Evolutionary conservation across 2,888 invertebrate genomes (phyloP).

Genomic region (Brassicogethes aeneus): DNA sequence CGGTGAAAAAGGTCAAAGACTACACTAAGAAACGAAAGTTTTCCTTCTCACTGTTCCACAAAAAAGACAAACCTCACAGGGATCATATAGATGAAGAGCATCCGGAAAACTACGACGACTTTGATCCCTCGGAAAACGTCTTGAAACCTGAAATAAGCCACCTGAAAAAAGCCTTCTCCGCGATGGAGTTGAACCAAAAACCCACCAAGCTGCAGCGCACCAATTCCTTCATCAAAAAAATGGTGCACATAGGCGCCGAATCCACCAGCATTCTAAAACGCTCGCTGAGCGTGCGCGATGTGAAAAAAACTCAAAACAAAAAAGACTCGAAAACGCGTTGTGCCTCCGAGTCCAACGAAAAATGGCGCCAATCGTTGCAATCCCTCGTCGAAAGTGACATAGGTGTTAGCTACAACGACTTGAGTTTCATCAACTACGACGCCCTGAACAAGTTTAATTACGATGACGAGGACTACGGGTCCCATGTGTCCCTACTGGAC

Average conservation of each 20-base stretch:
- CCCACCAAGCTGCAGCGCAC: constrained; percentile 21
- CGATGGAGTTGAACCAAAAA: constrained; percentile 26
- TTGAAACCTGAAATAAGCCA: constrained; percentile 18
- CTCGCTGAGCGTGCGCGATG: constrained; percentile 35
- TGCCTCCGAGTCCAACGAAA: constrained; percentile 33
- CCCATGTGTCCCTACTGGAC: too few relatives aligned
- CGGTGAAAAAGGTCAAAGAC: constrained; percentile 18
- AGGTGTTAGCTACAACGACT: constrained; percentile 48
- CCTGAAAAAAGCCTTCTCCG: constrained; percentile 26
- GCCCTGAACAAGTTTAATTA: constrained; percentile 42
- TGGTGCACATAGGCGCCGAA: constrained; percentile 29
- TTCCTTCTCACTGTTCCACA: constrained; percentile 27
- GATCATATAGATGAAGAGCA: constrained; percentile 23
- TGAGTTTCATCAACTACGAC: constrained; percentile 50
- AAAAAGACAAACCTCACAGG: constrained; percentile 22
- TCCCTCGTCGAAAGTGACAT: constrained; percentile 47
- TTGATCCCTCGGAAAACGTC: constrained; percentile 19
- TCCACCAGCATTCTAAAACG: constrained; percentile 31
- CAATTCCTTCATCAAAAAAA: constrained; percentile 33
- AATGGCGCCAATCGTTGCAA: constrained; percentile 47
- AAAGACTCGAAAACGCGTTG: constrained; percentile 26
- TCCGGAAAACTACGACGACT: constrained; percentile 25
- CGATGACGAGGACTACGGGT: constrained; percentile 4
- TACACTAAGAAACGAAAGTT: constrained; percentile 25
- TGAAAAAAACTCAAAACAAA: constrained; percentile 25